Evolutionary conservation across 2,797 vertebrate genomes (phyloP).

Genomic region (Sternarchorhynchus goeldii): DNA sequence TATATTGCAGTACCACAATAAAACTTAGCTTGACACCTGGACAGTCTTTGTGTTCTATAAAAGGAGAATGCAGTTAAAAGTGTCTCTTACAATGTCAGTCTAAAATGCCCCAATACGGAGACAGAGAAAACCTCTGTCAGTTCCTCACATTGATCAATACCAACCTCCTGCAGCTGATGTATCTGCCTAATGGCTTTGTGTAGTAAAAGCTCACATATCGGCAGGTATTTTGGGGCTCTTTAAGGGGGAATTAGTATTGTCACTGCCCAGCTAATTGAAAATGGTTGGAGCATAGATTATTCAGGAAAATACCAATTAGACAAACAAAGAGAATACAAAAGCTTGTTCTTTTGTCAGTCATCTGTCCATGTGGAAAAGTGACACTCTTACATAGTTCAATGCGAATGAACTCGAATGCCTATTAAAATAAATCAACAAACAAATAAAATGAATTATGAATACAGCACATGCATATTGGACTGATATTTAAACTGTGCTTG

Average conservation of each 20-base stretch:
- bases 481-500: too few species aligned
- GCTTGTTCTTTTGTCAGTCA: constrained; percentile 24
- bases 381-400: not conserved
- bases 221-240: constrained; percentile 68
- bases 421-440: not conserved
- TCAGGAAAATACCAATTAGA: constrained; percentile 61
- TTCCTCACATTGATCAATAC: constrained; percentile 62
- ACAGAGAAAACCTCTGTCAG: constrained; percentile 60
- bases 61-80: constrained; percentile 51
- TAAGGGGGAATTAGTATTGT: constrained; percentile 68
- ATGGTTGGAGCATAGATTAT: constrained; percentile 62
- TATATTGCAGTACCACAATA: constrained; percentile 17
- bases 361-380: not conserved
- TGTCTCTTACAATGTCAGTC: constrained; percentile 58
- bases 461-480: not conserved
- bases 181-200: constrained; percentile 63
- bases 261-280: constrained; percentile 63
- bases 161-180: constrained; percentile 47
- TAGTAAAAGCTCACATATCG: constrained; percentile 63
- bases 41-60: constrained; percentile 48
- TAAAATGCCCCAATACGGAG: constrained; percentile 40
- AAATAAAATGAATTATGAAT: not conserved
- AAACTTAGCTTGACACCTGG: constrained; percentile 25
- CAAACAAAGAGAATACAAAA: constrained; percentile 47
- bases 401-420: not conserved